Evolutionary conservation across 2,113 vertebrate species (phyloP), one percentile per base, ranked within the genome.

Genomic region (Silurus meridionalis): DNA sequence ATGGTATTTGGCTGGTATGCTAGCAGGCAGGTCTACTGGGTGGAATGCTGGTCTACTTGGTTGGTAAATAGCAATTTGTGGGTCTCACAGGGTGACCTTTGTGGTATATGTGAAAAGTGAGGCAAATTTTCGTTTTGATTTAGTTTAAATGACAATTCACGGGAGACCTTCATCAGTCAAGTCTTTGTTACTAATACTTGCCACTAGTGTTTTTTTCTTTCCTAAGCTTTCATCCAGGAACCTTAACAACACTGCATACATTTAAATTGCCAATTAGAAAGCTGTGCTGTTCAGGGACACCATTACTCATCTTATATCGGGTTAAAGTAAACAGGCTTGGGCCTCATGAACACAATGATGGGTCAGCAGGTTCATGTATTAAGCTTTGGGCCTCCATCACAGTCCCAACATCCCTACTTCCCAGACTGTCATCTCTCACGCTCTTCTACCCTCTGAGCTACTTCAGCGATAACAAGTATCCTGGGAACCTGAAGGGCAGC

Each of bases 401-500:
- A 75, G 60, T 87, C 81, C 72, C 80, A 77, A 53, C 48, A 15
- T 87, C 52, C 72, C 80, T 25, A 19, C 46, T 58, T 58, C 66
- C 67, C 66, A 55, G 46, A 78, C 82, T 86, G 87, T 81, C 82
- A 86, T 50, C 52, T 82, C 78, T 82, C 25, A 63, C 55, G 84
- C 53, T 82, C 58, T 58, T 37, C 53, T 46, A 67, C 78, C 66
- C 64, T 88, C 63, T 46, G 25, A 63, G 71, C 52, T 77, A 83
- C 85, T 84, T 84, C 77, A 79, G 66, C 83, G 21, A 84, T 90
- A 90, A 90, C 89, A 90, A 90, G 87, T 83, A 87, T 90, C 87
- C n/a, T 82, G 89, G 87, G 89, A 89, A 84, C 55, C 80, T 78
- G 69, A 88, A 83, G 75, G 81, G 77, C 25, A 83, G 80, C 9